Base-by-base conservation (phyloP, 2,888 invertebrate genomes). In the Onthophagus sagittarius region DNA sequence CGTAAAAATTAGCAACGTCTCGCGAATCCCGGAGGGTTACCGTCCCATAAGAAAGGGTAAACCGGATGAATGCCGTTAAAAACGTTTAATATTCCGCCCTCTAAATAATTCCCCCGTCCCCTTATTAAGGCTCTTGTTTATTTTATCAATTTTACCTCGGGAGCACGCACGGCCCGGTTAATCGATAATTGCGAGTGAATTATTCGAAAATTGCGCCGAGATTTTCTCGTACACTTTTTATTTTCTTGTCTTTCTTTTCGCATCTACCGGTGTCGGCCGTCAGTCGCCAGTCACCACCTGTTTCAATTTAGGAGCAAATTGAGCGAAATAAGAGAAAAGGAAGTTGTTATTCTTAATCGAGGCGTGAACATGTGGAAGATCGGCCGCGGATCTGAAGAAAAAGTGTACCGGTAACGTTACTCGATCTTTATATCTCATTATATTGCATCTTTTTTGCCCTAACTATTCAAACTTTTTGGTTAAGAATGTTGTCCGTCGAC, bases 1-100 rank as follows among this genome's bases (percentile, higher is more conserved):
- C 78, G 78, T 79, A 78, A 79, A 79, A 79, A 79, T 79, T 79
- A 79, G 79, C 79, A 79, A 63, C 79, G 77, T 79, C 78, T 75
- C 73, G 76, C 72, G 70, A 74, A 71, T 76, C 77, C 77, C 77
- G 74, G 39, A 74, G 78, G 78, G 74, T 53, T 69, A 33, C 39
- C 53, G 33, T 39, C 23, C 31, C 15, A 67, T n/a, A 32, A 67
- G 32, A 67, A 67, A 32, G 67, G 67, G 67, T 67, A 67, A 67
- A 32, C 31, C 23, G n/a, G 67, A 53, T 53, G 39, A 53, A 53
- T 53, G 39, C 39, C 67, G 31, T 67, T 67, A 67, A 67, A 67
- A 67, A 67, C 67, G 67, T 67, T 67, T 67, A 67, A 67, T 67
- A 67, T 67, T 67, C 67, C 67, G 67, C 67, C 32, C 67, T 67